These are phyloP conservation scores for Drosophila bocki DNA, from an alignment of 1,140 invertebrate species.

Conservation along the genomic window DNA sequence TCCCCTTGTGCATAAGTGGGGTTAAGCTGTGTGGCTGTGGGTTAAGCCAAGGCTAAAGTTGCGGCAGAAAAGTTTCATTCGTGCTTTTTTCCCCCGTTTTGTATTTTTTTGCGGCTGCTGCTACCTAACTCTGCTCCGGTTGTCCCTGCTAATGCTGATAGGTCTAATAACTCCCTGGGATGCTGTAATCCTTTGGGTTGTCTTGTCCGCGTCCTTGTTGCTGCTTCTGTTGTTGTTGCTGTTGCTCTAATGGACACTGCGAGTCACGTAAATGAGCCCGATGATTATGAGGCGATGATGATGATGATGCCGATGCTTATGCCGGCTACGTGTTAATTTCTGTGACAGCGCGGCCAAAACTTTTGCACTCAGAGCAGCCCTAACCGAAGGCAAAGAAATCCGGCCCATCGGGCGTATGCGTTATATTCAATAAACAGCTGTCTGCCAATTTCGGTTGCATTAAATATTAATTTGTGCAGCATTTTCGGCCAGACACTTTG, in stretches of 20 bases:
- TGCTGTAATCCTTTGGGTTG: constrained; percentile 76
- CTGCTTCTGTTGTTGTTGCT: constrained; percentile 6
- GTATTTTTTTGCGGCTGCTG: constrained; percentile 13
- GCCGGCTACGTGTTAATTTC: constrained; percentile 76
- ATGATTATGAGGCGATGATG: constrained; percentile 74
- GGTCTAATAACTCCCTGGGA: constrained; percentile 79
- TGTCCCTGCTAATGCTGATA: constrained; percentile 65
- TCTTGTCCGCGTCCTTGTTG: constrained; percentile 27
- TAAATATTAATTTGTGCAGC: constrained; percentile 78
- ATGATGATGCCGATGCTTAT: constrained; percentile 54
- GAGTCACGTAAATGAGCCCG: constrained; percentile 76
- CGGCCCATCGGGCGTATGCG: constrained; percentile 54
- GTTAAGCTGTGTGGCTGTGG: constrained; percentile 66
- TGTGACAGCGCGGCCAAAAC: constrained; percentile 58
- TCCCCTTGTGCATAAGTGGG: constrained; percentile 62
- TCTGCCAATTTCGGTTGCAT: constrained; percentile 57
- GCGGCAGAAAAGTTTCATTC: constrained; percentile 56
- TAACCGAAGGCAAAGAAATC: background rate
- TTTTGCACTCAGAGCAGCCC: constrained; percentile 19
- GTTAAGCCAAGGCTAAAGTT: constrained; percentile 74
- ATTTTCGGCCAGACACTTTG: constrained; percentile 54
- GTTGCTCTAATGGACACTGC: constrained; percentile 69
- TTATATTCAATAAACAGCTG: constrained; percentile 74
- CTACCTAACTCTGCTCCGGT: constrained; percentile 11
- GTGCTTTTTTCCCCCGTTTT: constrained; percentile 27